Base-by-base conservation (phyloP, 2,797 vertebrate species). In the Ctenopoma multispine region DNA sequence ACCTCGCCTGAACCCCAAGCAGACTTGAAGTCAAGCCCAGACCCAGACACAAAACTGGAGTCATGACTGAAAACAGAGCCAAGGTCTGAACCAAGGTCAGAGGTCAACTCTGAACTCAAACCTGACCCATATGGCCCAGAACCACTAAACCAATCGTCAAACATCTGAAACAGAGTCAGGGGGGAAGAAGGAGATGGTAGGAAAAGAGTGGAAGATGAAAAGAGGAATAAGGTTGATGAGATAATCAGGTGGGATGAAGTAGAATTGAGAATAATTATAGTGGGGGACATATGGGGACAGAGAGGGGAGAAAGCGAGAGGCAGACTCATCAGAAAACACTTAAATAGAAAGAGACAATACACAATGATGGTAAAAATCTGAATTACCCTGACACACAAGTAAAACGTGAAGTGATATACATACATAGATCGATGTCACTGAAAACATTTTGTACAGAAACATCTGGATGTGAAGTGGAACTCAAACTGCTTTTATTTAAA, bases 131-230 rank as follows among this genome's bases (percentile, higher is more conserved):
- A 80, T 46, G 64, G 15, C 36, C 85, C 91, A 90, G 91, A 94
- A 72, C 86, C 90, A 92, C 89, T 94, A 92, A 92, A 92, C 85
- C 81, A 90, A 87, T 92, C 90, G 77, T 92, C 88, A 91, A 88
- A 79, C 59, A 93, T 88, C 91, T 91, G 90, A 54, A 93, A 92
- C 57, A 90, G 66, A 84, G 67, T 12, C 59, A 7, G 41, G 67
- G 47, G 51, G 51, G 41, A 8, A 49, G 53, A 48, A 47, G n/a
- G 44, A 69, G 41, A 47, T 51, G 2, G 67, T 12, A 17, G 49
- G 72, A 48, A 14, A 4, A 53, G 40, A 59, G 34, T 1, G n/a
- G 40, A 44, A 44, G 11, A 20, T 40, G 43, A 43, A 57, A 29
- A 44, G 31, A 40, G 27, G 21, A 61, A 50, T 0, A 13, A 49